phyloP scores from a whole-genome alignment of 2,113 vertebrate genomes.

The Phalacrocorax pelagicus region DNA sequence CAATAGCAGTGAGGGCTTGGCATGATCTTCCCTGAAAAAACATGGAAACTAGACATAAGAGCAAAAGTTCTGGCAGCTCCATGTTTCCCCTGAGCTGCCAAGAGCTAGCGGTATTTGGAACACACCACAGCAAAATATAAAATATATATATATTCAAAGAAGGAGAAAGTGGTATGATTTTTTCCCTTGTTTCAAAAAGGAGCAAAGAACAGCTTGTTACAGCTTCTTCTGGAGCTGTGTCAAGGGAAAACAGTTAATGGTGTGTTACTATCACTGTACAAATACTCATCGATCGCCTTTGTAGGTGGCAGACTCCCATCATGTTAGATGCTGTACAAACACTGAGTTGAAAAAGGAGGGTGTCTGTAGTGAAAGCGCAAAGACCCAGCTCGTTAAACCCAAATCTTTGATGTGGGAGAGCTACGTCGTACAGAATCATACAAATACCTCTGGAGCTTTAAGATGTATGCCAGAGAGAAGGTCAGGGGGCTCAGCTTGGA shows the following conservation, averaged over 20 bases:
- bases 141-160: background rate
- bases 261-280: background rate
- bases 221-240: background rate
- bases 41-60: constrained; percentile 35
- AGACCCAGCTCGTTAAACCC: background rate
- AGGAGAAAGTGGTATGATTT: background rate
- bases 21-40: background rate
- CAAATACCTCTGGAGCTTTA: background rate
- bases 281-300: background rate
- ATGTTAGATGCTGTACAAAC: background rate
- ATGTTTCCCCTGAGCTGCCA: background rate
- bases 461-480: background rate
- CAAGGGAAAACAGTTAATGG: background rate
- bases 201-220: background rate
- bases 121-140: background rate
- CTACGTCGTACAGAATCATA: background rate
- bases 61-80: background rate
- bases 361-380: background rate
- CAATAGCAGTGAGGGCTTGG: constrained; percentile 32
- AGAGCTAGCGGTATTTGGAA: background rate
- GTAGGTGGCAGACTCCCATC: background rate
- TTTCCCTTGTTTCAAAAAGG: background rate
- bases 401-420: background rate
- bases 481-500: background rate
- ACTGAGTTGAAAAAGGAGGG: background rate